A percentile compares a stretch with the other conserved stretches of the same genome.
Conservation (phyloP, 2,113 vertebrate species). For the Calonectris borealis region DNA sequence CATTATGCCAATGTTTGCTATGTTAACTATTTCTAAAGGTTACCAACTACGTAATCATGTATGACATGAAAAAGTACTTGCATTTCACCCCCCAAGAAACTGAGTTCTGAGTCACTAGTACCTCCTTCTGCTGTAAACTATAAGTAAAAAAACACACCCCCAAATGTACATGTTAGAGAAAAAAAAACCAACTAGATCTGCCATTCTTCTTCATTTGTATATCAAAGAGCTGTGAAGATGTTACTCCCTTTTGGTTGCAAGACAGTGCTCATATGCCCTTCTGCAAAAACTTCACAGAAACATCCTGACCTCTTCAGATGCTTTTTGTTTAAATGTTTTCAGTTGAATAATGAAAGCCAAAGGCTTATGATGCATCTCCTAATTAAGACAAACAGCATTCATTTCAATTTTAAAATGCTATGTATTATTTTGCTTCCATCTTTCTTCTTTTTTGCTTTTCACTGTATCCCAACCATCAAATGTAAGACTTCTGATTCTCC, state of each 20-base stretch:
- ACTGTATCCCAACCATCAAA: slow-evolving; percentile 43
- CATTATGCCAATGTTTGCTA: slow-evolving; percentile 67
- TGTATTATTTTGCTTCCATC: slow-evolving; percentile 53
- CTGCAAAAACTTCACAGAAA: slow-evolving; percentile 40
- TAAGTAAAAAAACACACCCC: slow-evolving; percentile 11
- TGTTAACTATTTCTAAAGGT: slow-evolving; percentile 74
- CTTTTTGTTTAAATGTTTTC: slow-evolving; percentile 49
- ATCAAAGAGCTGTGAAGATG: slow-evolving; percentile 1
- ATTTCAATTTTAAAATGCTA: slow-evolving; percentile 57
- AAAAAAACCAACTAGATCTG: neutral
- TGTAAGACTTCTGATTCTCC: slow-evolving; percentile 58
- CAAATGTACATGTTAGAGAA: neutral
- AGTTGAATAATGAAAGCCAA: slow-evolving; percentile 50
- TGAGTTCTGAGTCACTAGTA: slow-evolving; percentile 58
- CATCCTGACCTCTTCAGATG: slow-evolving; percentile 55
- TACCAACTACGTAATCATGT: slow-evolving; percentile 64
- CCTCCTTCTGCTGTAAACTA: slow-evolving; percentile 63
- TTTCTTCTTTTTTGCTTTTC: slow-evolving; percentile 43
- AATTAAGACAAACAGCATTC: slow-evolving; percentile 60
- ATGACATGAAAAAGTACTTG: slow-evolving; percentile 54
- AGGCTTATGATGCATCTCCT: slow-evolving; percentile 52
- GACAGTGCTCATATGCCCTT: neutral
- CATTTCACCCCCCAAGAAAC: slow-evolving; percentile 59
- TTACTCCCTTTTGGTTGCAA: neutral
- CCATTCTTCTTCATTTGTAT: slow-evolving; percentile 29